phyloP scores from a whole-genome alignment of 2,797 vertebrate species.

The Tokudaia muenninki region DNA sequence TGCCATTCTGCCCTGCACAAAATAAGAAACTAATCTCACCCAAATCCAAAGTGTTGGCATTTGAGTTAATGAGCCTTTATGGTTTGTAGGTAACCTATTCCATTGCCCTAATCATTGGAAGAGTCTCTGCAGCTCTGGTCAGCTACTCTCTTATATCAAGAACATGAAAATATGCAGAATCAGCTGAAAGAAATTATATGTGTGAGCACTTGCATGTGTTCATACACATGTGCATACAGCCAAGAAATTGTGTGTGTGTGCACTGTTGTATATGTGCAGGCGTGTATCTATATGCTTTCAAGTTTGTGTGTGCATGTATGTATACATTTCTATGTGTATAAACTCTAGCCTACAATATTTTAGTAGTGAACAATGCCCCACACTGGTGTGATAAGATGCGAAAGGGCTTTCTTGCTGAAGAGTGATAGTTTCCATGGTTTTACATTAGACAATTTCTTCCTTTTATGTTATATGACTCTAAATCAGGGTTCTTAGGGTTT shows the following conservation, averaged over 20 bases:
- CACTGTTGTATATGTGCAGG: not conserved
- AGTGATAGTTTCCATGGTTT: not conserved
- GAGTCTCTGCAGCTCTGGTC: not conserved
- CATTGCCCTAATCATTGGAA: constrained; percentile 42
- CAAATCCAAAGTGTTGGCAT: constrained; percentile 73
- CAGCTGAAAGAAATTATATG: not conserved
- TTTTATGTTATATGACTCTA: not conserved
- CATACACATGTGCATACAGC: not conserved
- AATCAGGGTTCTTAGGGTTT: not conserved
- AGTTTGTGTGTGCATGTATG: not conserved
- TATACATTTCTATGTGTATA: not conserved
- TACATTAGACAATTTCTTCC: not conserved
- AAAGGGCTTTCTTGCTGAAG: not conserved
- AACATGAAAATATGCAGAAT: not conserved
- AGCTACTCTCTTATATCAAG: not conserved
- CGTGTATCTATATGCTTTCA: not conserved
- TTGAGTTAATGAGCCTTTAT: constrained; percentile 65
- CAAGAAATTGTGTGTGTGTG: not conserved
- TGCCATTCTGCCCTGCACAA: constrained; percentile 63
- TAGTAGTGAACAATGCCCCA: not conserved
- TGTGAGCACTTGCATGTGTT: not conserved
- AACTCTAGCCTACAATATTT: not conserved
- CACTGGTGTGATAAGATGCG: not conserved
- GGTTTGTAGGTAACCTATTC: constrained; percentile 64
- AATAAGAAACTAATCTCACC: constrained; percentile 76